Percentiles rank a stretch among this genome's conserved stretches.
Conservation (phyloP, 2,113 vertebrate species). For the Apaloderma vittatum region DNA sequence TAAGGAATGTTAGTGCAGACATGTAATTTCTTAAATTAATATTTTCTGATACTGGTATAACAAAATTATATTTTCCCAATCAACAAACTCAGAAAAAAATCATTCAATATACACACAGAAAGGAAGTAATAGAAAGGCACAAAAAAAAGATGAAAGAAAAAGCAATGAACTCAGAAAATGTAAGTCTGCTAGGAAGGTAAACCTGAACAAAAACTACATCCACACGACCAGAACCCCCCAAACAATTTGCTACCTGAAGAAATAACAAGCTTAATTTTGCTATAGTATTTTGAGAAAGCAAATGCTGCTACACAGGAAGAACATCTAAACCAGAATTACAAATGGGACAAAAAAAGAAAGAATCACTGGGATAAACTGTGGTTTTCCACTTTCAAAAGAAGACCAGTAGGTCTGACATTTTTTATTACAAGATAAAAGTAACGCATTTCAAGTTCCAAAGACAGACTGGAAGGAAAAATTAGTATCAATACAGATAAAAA, state of each 20-base stretch:
- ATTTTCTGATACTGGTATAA: neutral
- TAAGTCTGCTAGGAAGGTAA: neutral
- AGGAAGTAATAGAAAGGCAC: neutral
- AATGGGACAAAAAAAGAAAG: neutral
- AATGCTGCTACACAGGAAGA: neutral
- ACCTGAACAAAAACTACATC: neutral
- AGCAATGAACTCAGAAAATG: accelerated
- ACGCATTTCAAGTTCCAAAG: neutral
- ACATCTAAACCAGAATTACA: neutral
- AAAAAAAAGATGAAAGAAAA: neutral
- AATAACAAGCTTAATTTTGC: neutral
- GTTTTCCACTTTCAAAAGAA: neutral
- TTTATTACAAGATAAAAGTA: neutral
- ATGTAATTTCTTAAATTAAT: neutral
- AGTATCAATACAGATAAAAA: neutral
- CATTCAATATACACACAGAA: neutral
- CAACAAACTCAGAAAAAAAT: neutral
- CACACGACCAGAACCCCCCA: accelerated
- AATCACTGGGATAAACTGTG: neutral
- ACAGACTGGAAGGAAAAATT: neutral
- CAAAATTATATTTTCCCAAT: neutral
- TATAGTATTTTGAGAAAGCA: neutral
- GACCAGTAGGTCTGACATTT: neutral
- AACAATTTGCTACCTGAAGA: neutral
- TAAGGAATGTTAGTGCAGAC: neutral